A percentile compares a stretch with the other conserved stretches of the same genome.
Evolutionary conservation across 2,888 invertebrate species (phyloP).

Genomic region (Strigamia crassipes): DNA sequence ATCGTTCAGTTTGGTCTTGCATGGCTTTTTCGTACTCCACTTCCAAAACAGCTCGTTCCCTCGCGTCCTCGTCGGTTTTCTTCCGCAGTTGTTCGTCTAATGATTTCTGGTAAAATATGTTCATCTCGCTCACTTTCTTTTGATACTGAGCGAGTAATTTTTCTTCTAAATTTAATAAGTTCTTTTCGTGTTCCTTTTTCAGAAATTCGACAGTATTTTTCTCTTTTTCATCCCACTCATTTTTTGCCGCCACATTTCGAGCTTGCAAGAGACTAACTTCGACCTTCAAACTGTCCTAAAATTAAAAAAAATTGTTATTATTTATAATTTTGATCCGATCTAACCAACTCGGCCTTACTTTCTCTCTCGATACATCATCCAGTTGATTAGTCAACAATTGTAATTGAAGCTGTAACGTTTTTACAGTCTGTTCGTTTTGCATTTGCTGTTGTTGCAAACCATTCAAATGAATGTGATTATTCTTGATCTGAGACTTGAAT

Average conservation of each 20-base stretch:
- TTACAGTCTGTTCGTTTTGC: neutral
- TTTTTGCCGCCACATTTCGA: neutral
- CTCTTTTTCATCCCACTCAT: neutral
- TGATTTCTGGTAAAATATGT: neutral
- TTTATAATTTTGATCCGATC: neutral
- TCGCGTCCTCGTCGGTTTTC: neutral
- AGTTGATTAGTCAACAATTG: neutral
- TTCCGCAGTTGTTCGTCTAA: neutral
- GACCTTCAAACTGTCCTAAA: conserved; percentile 24
- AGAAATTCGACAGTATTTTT: neutral
- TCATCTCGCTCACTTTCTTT: neutral
- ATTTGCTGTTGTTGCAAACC: neutral
- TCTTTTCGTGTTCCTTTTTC: neutral
- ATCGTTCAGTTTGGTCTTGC: neutral
- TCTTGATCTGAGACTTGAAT: neutral
- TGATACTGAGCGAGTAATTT: neutral
- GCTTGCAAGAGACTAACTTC: conserved; percentile 7
- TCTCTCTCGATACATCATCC: neutral
- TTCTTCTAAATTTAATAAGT: neutral
- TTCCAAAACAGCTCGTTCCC: neutral
- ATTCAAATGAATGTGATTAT: neutral
- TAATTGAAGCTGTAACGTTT: neutral
- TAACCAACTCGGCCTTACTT: neutral
- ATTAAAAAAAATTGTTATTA: neutral
- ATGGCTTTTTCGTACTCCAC: neutral